A percentile compares a stretch with the other conserved stretches of the same genome.
These are phyloP conservation scores for Flexamia atlantica DNA, from an alignment of 2,888 invertebrate genomes.

Conservation along the genomic window DNA sequence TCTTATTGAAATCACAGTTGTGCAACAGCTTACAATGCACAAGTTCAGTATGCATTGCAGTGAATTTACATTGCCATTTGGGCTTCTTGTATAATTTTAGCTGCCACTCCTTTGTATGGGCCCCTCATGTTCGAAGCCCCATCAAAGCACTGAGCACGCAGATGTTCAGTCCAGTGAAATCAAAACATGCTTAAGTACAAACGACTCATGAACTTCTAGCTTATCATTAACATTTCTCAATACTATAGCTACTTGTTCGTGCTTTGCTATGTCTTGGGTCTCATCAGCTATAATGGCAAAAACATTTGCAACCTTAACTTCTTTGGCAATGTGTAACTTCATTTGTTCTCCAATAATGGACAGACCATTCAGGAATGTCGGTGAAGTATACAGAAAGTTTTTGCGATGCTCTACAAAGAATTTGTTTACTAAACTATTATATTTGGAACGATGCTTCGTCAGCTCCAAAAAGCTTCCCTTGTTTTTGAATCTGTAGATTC, in stretches of 20 bases:
- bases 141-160: constrained; percentile 69
- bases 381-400: constrained; percentile 36
- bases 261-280: constrained; percentile 60
- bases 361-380: constrained; percentile 63
- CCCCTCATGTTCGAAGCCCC: constrained; percentile 69
- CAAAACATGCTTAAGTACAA: constrained; percentile 53
- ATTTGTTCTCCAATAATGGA: constrained; percentile 65
- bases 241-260: constrained; percentile 58
- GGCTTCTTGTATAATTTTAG: constrained; percentile 67
- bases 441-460: constrained; percentile 29
- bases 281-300: constrained; percentile 64
- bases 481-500: constrained; percentile 55
- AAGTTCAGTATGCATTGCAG: constrained; percentile 48
- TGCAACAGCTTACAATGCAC: constrained; percentile 41
- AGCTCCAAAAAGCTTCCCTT: constrained; percentile 60
- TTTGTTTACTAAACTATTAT: constrained; percentile 41
- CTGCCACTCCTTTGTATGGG: constrained; percentile 67
- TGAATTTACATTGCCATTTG: constrained; percentile 68
- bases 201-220: constrained; percentile 49
- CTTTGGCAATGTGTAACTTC: neutral
- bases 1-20: constrained; percentile 42
- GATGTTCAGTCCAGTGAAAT: constrained; percentile 15
- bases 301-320: constrained; percentile 58
- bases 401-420: constrained; percentile 50
- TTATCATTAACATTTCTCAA: constrained; percentile 55